Evolutionary conservation across 2,797 vertebrate genomes (phyloP), one percentile per base, ranked within the genome.

Genomic region (Nannoperca obscura): DNA sequence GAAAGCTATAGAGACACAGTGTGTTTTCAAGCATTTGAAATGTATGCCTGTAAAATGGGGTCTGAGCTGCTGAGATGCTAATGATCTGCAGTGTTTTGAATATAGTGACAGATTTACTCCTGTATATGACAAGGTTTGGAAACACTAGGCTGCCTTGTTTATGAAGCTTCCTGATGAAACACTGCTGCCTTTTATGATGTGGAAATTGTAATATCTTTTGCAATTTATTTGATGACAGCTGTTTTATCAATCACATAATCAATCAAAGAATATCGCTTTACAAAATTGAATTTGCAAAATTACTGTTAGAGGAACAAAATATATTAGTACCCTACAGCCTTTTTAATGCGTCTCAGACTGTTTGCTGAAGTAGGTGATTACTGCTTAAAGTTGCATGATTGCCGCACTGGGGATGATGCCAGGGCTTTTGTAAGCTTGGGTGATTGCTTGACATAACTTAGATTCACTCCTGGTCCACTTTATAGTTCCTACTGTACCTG

Each of bases 71-170:
- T 30, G 36, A 46, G 52, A 53, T 69, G 53, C 32, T 67, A 44
- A 71, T 60, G 44, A 52, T 30, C 17, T 69, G 49, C 30, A 11
- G 32, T 63, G 49, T 74, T 82, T 64, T 32, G 62, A 74, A 82
- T 42, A 38, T 6, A 42, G 62, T 40, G 71, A 52, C 64, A 82
- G 57, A 82, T 78, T 76, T 64, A 24, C 44, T 60, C 30, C 15
- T 3, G 7, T 44, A 19, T 38, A 5, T 50, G 34, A 60, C 36
- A 22, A 30, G 4, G 14, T 70, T 71, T 4, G 46, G 50, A 74
- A 50, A 57, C 7, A 52, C 46, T 52, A 27, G 15, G 14, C 27
- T 19, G 20, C 20, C 30, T 67, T 47, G 50, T 61, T 71, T 40
- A 60, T 57, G 12, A 67, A 38, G 44, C 50, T 30, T 53, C 22